phyloP scores from a whole-genome alignment of 1,140 invertebrate genomes.

The Proales similis region DNA sequence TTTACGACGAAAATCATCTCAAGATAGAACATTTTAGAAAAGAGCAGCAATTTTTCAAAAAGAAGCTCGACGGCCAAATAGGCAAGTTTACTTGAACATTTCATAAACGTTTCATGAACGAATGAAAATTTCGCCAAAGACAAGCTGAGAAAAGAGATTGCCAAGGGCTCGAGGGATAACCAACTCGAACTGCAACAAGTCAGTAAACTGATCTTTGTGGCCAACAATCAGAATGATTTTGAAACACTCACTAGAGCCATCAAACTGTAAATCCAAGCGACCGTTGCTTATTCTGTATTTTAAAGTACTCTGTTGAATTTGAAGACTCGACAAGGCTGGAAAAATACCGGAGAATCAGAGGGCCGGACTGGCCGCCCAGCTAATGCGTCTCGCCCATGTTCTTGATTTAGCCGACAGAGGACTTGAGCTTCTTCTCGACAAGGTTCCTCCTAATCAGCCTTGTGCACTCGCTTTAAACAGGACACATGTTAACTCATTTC shows the following conservation, averaged over 20 bases:
- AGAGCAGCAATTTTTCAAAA: neutral
- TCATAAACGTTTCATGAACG: neutral
- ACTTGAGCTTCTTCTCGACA: slow-evolving; percentile 4
- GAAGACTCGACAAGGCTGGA: slow-evolving; percentile 7
- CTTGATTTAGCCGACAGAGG: slow-evolving; percentile 3
- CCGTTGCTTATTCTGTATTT: neutral
- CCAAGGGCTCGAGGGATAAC: neutral
- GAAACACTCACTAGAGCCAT: neutral
- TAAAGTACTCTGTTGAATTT: neutral
- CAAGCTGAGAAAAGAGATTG: slow-evolving; percentile 7
- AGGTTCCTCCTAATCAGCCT: neutral
- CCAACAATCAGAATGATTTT: slow-evolving; percentile 9
- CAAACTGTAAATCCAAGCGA: slow-evolving; percentile 8
- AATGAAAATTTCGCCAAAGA: neutral
- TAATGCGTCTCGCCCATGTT: slow-evolving; percentile 21
- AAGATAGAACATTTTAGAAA: slow-evolving; percentile 31
- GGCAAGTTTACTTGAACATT: neutral
- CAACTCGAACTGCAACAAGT: slow-evolving; percentile 13
- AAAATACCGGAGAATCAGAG: slow-evolving; percentile 14
- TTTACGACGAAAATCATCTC: no score
- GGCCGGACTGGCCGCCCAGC: slow-evolving; percentile 3
- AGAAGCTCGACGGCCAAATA: slow-evolving; percentile 5
- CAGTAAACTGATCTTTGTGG: slow-evolving; percentile 8
- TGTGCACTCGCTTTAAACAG: neutral
- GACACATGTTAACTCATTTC: neutral